Percentiles rank a stretch among this genome's conserved stretches.
Evolutionary conservation across 1,140 invertebrate genomes (phyloP).

Genomic region (Episyrphus balteatus): DNA sequence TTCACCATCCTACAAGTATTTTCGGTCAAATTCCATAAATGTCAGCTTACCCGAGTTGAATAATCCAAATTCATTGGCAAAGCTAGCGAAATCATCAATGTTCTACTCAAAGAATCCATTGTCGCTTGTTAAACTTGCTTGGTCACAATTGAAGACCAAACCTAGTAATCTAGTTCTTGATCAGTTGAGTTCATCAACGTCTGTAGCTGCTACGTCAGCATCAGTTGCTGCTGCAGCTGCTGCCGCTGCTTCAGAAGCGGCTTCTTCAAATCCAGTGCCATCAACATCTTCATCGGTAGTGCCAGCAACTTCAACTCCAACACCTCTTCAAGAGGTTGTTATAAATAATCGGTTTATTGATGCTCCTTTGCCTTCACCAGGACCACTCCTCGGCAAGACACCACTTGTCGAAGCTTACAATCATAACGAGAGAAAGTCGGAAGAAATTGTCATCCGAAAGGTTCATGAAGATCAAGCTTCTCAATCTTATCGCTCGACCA

Average conservation of each 20-base stretch:
- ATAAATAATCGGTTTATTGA: slow-evolving; percentile 27
- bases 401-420: slow-evolving; percentile 52
- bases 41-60: slow-evolving; percentile 42
- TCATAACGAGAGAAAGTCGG: slow-evolving; percentile 16
- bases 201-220: slow-evolving; percentile 15
- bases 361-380: slow-evolving; percentile 58
- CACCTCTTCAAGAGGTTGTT: neutral
- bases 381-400: slow-evolving; percentile 66
- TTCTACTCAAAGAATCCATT: slow-evolving; percentile 28
- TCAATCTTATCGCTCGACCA: slow-evolving; percentile 5
- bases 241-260: slow-evolving; percentile 6
- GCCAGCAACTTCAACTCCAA: neutral
- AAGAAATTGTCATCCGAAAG: slow-evolving; percentile 30
- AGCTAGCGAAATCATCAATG: slow-evolving; percentile 31
- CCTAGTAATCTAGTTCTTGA: slow-evolving; percentile 44
- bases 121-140: slow-evolving; percentile 29
- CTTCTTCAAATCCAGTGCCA: neutral
- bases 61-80: slow-evolving; percentile 32
- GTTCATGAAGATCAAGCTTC: slow-evolving; percentile 27
- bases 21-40: slow-evolving; percentile 42
- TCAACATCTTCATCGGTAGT: neutral
- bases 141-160: slow-evolving; percentile 34
- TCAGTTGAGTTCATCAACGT: slow-evolving; percentile 23
- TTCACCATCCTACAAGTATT: slow-evolving; percentile 25
- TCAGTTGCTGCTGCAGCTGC: slow-evolving; percentile 10